Conservation (phyloP, 2,888 invertebrate species). For the Sinelater perroti region DNA sequence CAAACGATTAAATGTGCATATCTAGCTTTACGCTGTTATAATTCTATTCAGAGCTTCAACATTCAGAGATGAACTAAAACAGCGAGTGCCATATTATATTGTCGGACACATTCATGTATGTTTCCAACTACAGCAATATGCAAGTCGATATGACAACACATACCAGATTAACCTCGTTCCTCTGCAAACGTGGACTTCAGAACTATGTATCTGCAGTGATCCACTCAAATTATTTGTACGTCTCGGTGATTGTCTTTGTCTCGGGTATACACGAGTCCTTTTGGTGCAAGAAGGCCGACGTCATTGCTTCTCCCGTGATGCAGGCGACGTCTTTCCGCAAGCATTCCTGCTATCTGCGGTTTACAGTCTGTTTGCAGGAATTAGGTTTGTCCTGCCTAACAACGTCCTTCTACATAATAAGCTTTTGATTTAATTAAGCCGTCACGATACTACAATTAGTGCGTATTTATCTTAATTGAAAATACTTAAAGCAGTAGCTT, state of each 20-base stretch:
- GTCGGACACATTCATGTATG: conserved; percentile 3
- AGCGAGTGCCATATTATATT: conserved; percentile 2
- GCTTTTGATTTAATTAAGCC: conserved; percentile 36
- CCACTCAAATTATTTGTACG: neutral
- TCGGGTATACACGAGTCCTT: neutral
- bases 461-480: too few relatives aligned
- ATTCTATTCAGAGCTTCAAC: too few relatives aligned
- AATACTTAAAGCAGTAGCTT: too few relatives aligned
- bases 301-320: conserved; percentile 19
- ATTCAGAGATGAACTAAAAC: too few relatives aligned
- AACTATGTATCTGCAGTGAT: conserved; percentile 13
- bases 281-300: conserved; percentile 21
- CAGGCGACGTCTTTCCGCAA: conserved; percentile 23
- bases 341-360: conserved; percentile 37
- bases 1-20: too few relatives aligned
- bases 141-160: conserved; percentile 21
- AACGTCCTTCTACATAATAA: conserved; percentile 33
- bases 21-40: too few relatives aligned
- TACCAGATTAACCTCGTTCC: conserved; percentile 18
- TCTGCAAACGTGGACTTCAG: conserved; percentile 10
- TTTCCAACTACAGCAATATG: conserved; percentile 16
- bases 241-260: neutral
- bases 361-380: conserved; percentile 37
- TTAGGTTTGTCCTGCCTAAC: conserved; percentile 30
- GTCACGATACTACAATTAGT: too few relatives aligned